These are phyloP conservation scores for Leptopilina boulardi DNA, from an alignment of 1,140 invertebrate species.

Conservation along the genomic window DNA sequence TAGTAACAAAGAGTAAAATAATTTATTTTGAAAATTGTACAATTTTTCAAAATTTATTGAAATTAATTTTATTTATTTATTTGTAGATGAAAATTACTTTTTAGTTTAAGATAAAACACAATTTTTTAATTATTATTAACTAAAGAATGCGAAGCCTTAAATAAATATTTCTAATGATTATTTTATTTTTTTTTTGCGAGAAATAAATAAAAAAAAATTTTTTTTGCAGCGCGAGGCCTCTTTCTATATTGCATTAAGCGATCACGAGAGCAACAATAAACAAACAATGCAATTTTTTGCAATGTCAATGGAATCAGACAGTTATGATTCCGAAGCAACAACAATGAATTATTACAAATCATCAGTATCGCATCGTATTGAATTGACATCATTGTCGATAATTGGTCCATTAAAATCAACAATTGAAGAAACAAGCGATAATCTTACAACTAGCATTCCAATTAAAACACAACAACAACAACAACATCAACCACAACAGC, in stretches of 20 bases:
- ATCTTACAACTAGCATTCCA: constrained; percentile 45
- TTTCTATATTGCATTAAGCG: constrained; percentile 67
- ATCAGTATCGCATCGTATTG: constrained; percentile 58
- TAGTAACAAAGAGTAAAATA: too few species aligned
- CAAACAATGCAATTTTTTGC: constrained; percentile 67
- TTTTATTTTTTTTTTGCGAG: too few species aligned
- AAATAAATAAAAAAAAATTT: too few species aligned
- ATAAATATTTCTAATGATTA: too few species aligned
- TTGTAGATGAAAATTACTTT: too few species aligned
- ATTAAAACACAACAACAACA: constrained; percentile 11
- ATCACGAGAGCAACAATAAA: constrained; percentile 70
- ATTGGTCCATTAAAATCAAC: constrained; percentile 66
- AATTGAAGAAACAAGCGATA: constrained; percentile 54
- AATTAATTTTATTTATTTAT: too few species aligned
- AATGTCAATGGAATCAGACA: constrained; percentile 51
- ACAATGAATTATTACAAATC: constrained; percentile 66
- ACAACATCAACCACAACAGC: too few species aligned
- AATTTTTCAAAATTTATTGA: too few species aligned
- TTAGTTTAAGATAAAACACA: too few species aligned
- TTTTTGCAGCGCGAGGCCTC: constrained; percentile 70
- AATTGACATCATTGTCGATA: constrained; percentile 76
- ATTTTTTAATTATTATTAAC: too few species aligned
- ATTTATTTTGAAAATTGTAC: too few species aligned
- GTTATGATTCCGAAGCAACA: constrained; percentile 62
- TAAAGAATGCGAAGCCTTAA: too few species aligned